phyloP scores from a whole-genome alignment of 64 coral and sea anemone genomes.

The Pocillopora verrucosa region DNA sequence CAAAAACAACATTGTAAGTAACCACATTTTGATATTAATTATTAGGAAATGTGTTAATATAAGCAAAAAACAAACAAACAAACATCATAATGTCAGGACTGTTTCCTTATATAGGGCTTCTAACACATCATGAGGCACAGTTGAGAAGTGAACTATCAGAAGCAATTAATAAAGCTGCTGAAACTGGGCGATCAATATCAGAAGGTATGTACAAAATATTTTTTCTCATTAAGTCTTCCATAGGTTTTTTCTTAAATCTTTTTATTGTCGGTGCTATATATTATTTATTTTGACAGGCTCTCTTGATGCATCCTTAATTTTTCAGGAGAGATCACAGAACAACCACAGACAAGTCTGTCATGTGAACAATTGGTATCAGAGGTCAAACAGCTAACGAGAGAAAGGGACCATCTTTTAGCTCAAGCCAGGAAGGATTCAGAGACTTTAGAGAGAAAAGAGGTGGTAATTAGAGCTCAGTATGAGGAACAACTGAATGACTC shows the following conservation, averaged over 20 bases:
- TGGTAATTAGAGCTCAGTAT: constrained; percentile 56
- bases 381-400: constrained; percentile 72
- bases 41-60: too few species aligned
- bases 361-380: constrained; percentile 43
- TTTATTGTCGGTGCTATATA: too few species aligned
- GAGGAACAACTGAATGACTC: constrained; percentile 52
- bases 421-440: constrained; percentile 76
- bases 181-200: not conserved
- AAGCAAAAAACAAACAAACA: too few species aligned
- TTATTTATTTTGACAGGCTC: too few species aligned
- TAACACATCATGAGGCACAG: constrained; percentile 26
- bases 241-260: too few species aligned
- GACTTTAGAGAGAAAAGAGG: constrained; percentile 54
- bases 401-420: constrained; percentile 71
- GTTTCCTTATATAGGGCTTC: not conserved
- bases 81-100: too few species aligned
- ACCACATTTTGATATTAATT: too few species aligned
- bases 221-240: not conserved
- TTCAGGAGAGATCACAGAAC: not conserved
- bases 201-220: not conserved
- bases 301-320: not conserved
- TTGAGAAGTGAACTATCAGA: constrained; percentile 24
- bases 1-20: too few species aligned
- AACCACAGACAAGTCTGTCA: not conserved
- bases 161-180: not conserved